Base-by-base conservation (phyloP, 2,113 vertebrate species). In the Epinephelus lanceolatus region DNA sequence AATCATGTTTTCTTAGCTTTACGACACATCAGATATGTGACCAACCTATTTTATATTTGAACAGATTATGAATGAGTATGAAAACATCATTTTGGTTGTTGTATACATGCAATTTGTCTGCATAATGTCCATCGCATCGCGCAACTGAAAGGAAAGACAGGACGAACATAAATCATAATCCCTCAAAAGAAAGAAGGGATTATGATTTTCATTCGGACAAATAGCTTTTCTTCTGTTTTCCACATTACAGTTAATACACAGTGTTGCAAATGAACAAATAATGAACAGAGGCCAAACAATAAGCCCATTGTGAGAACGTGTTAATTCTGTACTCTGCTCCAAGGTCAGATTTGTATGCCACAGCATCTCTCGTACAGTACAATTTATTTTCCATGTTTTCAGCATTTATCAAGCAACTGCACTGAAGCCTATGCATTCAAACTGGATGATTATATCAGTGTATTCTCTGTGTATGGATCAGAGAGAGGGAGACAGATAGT, bases 361-460 rank as follows among this genome's bases (percentile, higher is more conserved):
- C 33, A n/a, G n/a, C 45, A n/a, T 78, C 70, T 71, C 30, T 19
- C 19, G 11, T 72, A 71, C 61, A 67, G 23, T 57, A 74, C 53
- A 55, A 87, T 89, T 92, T 85, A 87, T 86, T 89, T 89, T 69
- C 73, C 42, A 86, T 74, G 42, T 82, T 91, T 89, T 84, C 83
- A 82, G 76, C 71, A 21, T 78, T 88, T 85, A 90, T 89, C 84
- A 88, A 14, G 73, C 15, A 12, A 72, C 19, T 40, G 60, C 40
- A 71, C 55, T 83, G 61, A 90, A 76, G 59, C 52, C 23, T 57
- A 10, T 72, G 71, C 76, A 88, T 84, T 86, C 67, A 78, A 49
- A 73, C 80, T 55, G 49, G 40, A 70, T 81, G 76, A 90, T 91
- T 85, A 21, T 65, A 81, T 86, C 78, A 81, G 51, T 61, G 11